Conservation (phyloP, 2,797 vertebrate genomes). For the Syngnathus rostellatus region DNA sequence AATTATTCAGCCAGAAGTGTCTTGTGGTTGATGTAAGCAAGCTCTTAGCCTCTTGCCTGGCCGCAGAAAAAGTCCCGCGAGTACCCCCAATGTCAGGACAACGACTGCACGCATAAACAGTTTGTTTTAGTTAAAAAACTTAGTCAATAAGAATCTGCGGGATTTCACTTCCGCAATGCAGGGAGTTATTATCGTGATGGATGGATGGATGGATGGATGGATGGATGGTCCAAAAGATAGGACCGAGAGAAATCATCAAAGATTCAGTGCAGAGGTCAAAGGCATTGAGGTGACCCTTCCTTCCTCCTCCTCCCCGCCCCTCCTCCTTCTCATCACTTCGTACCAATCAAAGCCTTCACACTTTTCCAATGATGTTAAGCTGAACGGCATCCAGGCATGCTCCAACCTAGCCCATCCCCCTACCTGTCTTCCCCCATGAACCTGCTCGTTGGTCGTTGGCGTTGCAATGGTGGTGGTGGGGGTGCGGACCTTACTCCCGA, state of each 20-base stretch:
- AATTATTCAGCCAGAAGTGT: constrained; percentile 96
- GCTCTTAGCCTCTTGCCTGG: constrained; percentile 63
- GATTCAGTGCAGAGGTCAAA: constrained; percentile 67
- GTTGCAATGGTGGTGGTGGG: constrained; percentile 1
- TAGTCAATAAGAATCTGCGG: too few relatives aligned
- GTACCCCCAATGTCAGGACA: constrained; percentile 1
- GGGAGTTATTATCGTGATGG: too few relatives aligned
- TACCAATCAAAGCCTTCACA: constrained; percentile 50
- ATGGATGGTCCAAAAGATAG: not conserved
- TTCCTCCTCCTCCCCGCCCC: constrained; percentile 14
- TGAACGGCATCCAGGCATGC: constrained; percentile 16
- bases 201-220: too few relatives aligned
- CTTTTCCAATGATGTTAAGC: constrained; percentile 29
- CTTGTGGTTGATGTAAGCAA: constrained; percentile 79
- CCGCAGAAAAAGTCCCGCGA: constrained; percentile 57
- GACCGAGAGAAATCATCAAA: constrained; percentile 35
- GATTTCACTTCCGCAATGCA: too few relatives aligned
- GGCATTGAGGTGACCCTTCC: constrained; percentile 63
- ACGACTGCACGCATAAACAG: not conserved
- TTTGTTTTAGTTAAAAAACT: not conserved
- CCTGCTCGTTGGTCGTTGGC: constrained; percentile 13
- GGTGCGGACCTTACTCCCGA: constrained; percentile 29
- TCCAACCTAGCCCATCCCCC: constrained; percentile 37
- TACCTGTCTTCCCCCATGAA: constrained; percentile 6
- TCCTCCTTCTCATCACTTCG: constrained; percentile 26